Evolutionary conservation across 2,797 vertebrate species (phyloP), one percentile per base, ranked within the genome.

Genomic region (Pipistrellus nathusii): DNA sequence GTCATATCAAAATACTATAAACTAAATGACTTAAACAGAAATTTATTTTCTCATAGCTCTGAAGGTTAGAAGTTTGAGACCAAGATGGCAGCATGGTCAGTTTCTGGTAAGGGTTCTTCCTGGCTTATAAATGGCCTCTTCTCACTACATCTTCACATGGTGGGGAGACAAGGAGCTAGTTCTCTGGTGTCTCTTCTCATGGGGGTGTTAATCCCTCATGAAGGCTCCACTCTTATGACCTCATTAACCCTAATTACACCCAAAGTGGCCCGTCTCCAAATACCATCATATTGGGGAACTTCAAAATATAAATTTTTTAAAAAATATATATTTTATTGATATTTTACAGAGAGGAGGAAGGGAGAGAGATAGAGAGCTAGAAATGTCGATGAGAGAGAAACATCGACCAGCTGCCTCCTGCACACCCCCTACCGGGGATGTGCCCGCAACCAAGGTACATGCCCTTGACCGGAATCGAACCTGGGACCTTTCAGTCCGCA

Each of bases 21-120:
- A 72, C 35, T 69, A 7, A 15, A 15, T 82, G 80, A 27, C n/a
- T 94, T 78, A 88, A 88, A 88, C 30, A 92, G 41, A 80, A 87
- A 90, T 72, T 86, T 64, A 80, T 82, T 89, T 93, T 90, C 48
- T 76, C 48, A 51, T 23, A 84, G 81, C 44, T 83, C n/a, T 90
- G 23, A 20, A 62, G 15, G 51, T 59, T 81, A n/a, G 2, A 71
- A 66, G 38, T 88, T 91, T 59, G 90, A 89, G 64, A 84, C 51
- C 0, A 51, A 71, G 17, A 6, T 55, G 25, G 27, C 23, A 57
- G 38, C 18, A 41, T 10, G 32, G 41, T 85, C 51, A 41, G 41
- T 84, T 95, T 91, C 75, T 91, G 18, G 23, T 41, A 51, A 73
- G 66, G 17, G 66, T 35, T 81, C 35, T 71, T 90, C 5, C 20